These are phyloP conservation scores for Eremophila alpestris DNA, from an alignment of 2,797 vertebrate species.

Conservation along the genomic window DNA sequence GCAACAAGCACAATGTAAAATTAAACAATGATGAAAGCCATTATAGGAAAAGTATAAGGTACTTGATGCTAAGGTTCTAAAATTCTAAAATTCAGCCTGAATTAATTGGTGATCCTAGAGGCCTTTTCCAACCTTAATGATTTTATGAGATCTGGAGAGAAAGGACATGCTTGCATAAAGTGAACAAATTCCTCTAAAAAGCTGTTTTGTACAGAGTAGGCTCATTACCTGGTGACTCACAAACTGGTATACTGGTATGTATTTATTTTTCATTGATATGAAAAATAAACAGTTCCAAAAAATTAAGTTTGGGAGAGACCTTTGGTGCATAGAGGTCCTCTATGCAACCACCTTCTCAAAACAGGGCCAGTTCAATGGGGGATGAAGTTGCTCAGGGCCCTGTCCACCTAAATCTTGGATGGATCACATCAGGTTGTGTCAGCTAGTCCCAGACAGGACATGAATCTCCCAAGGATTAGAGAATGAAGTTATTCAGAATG, in stretches of 20 bases:
- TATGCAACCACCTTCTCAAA: not conserved
- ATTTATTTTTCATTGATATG: not conserved
- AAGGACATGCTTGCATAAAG: not conserved
- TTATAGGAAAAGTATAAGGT: not conserved
- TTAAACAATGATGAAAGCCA: not conserved
- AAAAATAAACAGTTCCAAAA: not conserved
- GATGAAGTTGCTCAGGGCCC: not conserved
- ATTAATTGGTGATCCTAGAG: not conserved
- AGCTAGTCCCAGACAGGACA: not conserved
- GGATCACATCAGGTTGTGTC: not conserved
- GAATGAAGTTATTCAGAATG: not conserved
- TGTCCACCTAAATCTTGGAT: not conserved
- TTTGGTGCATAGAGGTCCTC: not conserved
- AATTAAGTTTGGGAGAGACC: not conserved
- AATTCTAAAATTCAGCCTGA: not conserved
- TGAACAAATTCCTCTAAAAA: not conserved
- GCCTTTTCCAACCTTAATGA: not conserved
- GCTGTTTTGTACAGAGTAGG: not conserved
- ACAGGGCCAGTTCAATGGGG: accelerated
- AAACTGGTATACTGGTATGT: not conserved
- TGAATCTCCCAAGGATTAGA: not conserved
- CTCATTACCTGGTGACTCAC: not conserved
- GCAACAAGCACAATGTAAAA: not conserved
- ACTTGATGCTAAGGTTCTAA: not conserved
- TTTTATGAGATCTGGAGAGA: not conserved